Evolutionary conservation across 2,797 vertebrate species (phyloP).

Genomic region (Oreortyx pictus): DNA sequence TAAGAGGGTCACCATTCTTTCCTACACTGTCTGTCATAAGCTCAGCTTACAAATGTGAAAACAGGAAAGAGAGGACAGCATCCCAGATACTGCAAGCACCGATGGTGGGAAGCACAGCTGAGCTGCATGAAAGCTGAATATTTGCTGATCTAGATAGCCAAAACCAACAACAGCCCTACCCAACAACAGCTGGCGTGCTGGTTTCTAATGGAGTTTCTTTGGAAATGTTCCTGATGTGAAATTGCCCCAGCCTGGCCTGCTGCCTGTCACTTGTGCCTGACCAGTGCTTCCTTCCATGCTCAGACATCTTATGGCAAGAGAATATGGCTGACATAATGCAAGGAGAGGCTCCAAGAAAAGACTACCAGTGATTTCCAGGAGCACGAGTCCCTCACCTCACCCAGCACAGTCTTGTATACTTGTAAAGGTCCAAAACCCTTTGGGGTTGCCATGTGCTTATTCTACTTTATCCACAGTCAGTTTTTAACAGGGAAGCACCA

Average conservation of each 20-base stretch:
- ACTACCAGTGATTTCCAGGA: neutral
- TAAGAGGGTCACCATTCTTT: neutral
- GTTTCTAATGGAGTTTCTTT: neutral
- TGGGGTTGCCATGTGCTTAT: neutral
- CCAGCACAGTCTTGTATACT: neutral
- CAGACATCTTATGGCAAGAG: neutral
- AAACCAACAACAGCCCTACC: neutral
- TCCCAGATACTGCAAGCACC: neutral
- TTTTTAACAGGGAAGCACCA: neutral
- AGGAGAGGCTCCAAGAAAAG: neutral
- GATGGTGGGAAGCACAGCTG: neutral
- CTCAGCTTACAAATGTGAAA: neutral
- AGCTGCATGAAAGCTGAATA: neutral
- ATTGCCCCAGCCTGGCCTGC: neutral
- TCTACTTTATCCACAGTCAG: neutral
- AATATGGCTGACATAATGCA: too few species aligned
- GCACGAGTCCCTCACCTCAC: neutral
- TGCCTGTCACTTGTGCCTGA: neutral
- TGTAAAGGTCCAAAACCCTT: neutral
- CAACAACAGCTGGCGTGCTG: rapidly evolving
- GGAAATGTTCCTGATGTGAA: neutral
- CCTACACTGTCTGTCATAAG: neutral
- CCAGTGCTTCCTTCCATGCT: neutral
- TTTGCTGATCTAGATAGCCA: neutral
- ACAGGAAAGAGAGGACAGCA: neutral